Percentiles rank a stretch among this genome's conserved stretches.
Conservation (phyloP, 2,113 vertebrate genomes). For the Dasypus novemcinctus region DNA sequence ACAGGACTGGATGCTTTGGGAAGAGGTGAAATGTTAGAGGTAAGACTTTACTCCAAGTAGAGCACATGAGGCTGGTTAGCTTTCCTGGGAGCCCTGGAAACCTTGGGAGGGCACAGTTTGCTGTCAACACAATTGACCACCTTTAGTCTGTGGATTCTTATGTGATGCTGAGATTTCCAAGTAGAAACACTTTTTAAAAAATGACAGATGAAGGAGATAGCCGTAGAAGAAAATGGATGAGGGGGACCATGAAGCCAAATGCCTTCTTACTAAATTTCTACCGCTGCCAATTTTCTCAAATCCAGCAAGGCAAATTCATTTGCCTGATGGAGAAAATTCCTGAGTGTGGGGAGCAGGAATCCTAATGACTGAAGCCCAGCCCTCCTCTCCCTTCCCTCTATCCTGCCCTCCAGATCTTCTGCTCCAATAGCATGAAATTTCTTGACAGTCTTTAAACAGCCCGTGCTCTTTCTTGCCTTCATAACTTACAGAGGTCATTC, state of each 20-base stretch:
- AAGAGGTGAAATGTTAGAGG: not conserved
- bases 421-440: not conserved
- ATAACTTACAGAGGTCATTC: not conserved
- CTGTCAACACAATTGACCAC: not conserved
- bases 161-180: rapidly evolving
- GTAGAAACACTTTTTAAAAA: not conserved
- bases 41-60: not conserved
- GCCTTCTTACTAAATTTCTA: not conserved
- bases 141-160: not conserved
- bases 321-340: no score
- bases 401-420: rapidly evolving
- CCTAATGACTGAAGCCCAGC: rapidly evolving
- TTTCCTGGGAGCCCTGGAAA: not conserved
- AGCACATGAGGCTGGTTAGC: rapidly evolving
- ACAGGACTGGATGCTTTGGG: not conserved
- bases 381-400: rapidly evolving
- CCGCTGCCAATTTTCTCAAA: not conserved
- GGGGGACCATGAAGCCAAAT: rapidly evolving
- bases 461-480: no score
- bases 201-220: not conserved
- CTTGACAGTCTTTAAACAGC: not conserved
- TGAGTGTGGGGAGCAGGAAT: not conserved
- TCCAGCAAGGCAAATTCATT: not conserved
- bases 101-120: rapidly evolving
- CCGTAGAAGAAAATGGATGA: rapidly evolving